Evolutionary conservation across 2,113 vertebrate genomes (phyloP), one percentile per base, ranked within the genome.

Genomic region (Cryptotis parvus): DNA sequence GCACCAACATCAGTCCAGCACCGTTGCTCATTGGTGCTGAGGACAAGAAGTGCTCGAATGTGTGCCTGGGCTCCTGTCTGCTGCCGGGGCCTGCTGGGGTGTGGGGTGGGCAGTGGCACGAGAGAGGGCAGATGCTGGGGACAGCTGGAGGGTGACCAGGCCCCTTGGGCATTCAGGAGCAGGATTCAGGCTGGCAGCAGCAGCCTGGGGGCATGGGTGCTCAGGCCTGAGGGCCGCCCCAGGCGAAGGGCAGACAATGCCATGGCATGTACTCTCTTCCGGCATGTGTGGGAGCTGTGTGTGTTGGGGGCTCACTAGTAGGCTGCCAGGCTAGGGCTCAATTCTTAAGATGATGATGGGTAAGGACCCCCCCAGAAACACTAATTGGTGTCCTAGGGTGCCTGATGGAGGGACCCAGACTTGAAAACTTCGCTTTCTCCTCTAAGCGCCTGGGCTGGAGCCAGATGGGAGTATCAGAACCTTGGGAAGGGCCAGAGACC

Each of bases 1-100:
- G 2, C 73, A 37, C 84, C 66, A 33, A 12, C 18, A 58, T 12
- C 26, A 31, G 45, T 81, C 73, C 39, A 12, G 81, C 37, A 33
- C 75, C 33, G 27, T 1, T 15, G 58, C 69, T 2, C 0, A 1
- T 1, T 24, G n/a, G 27, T 14, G 7, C 73, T 22, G 26, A 18
- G 26, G 3, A n/a, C n/a, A n/a, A 74, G 79, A 66, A 58, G 93
- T 80, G 70, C 11, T 31, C 26, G n/a, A 29, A 29, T 10, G 75
- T 37, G 93, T 73, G 0, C 26, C n/a, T 3, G 27, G 63, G 10
- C 29, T 81, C 9, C 63, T 43, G 2, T 37, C 58, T 86, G 26
- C 1, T 55, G 43, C n/a, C 77, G 73, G 49, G 12, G 84, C 16
- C 58, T 78, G 75, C 75, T 52, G 3, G 20, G n/a, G 11, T n/a